Evolutionary conservation across 1,140 invertebrate species (phyloP), one percentile per base, ranked within the genome.

Genomic region (Drosophila pectinifera): DNA sequence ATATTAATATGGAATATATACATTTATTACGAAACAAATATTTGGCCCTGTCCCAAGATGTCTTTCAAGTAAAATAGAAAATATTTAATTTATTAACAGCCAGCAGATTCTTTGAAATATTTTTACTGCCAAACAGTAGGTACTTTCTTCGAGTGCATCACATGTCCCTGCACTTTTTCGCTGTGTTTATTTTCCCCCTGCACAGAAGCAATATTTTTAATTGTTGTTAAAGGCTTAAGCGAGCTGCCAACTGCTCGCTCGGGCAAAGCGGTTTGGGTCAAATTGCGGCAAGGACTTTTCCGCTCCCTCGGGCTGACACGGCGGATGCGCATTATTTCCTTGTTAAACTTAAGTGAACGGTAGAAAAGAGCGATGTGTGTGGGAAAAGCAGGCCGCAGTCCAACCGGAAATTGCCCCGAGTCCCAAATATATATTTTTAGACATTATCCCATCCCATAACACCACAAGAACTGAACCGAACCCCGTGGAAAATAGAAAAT

Each of bases 141-240:
- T 4, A 5, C 73, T 62, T 80, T 51, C 54, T 57, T 34, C 14
- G 8, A 54, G 42, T 61, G 55, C 46, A 2, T 8, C 20, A 11
- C 72, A 49, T 41, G 57, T 63, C 54, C 39, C 41, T 68, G 43
- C 45, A 42, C 20, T 41, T 67, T 64, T 31, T 8, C 42, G n/a
- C 59, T 42, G 24, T 64, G 26, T 67, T 54, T 51, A 34, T 51
- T 54, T 42, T 51, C 39, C 48, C 41, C 18, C 28, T 67, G 63
- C 69, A 81, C 64, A 68, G 57, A 51, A 67, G 72, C 63, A 83
- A 80, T 80, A 88, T 89, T 80, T 86, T 89, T 89, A 88, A 88
- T 88, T 88, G 83, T 89, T 89, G 84, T 83, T 83, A 73, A 88
- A 83, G 84, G 83, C 65, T 88, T 88, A 89, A 88, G 84, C 72